phyloP scores from a whole-genome alignment of 2,113 vertebrate species.

The Otolemur garnettii region DNA sequence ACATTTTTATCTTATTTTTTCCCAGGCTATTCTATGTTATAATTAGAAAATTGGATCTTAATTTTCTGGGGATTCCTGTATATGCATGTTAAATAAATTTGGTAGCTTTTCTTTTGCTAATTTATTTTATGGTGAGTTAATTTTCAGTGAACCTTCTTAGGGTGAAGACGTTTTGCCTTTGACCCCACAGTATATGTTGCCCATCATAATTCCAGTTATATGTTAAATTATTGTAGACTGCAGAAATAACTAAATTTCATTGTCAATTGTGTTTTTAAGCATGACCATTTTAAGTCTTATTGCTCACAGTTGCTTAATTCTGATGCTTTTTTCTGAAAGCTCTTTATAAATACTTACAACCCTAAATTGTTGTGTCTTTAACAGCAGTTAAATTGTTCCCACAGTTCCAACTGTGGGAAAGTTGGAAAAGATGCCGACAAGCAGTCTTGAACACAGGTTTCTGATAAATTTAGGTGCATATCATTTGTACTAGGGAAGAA shows the following conservation, averaged over 20 bases:
- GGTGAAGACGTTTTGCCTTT: too few relatives aligned
- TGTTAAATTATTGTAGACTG: not conserved
- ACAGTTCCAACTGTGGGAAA: too few relatives aligned
- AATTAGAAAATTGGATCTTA: too few relatives aligned
- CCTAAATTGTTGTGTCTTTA: not conserved
- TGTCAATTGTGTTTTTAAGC: not conserved
- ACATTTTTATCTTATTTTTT: too few relatives aligned
- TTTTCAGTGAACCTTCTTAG: too few relatives aligned
- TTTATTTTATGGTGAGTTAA: too few relatives aligned
- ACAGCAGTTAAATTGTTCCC: too few relatives aligned
- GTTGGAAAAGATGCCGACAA: not conserved
- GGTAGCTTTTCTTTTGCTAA: too few relatives aligned
- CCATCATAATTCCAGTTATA: not conserved
- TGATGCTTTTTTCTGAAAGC: not conserved
- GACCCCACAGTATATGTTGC: not conserved
- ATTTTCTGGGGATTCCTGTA: too few relatives aligned
- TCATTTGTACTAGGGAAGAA: not conserved
- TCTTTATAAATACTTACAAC: not conserved
- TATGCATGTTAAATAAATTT: too few relatives aligned
- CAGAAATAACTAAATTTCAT: not conserved
- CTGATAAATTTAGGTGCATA: not conserved
- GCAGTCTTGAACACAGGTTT: not conserved
- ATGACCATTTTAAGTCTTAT: not conserved
- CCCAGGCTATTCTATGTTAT: too few relatives aligned
- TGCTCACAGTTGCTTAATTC: not conserved